These are phyloP conservation scores for Julus scandinavius DNA, from an alignment of 2,888 invertebrate genomes.

Conservation along the genomic window DNA sequence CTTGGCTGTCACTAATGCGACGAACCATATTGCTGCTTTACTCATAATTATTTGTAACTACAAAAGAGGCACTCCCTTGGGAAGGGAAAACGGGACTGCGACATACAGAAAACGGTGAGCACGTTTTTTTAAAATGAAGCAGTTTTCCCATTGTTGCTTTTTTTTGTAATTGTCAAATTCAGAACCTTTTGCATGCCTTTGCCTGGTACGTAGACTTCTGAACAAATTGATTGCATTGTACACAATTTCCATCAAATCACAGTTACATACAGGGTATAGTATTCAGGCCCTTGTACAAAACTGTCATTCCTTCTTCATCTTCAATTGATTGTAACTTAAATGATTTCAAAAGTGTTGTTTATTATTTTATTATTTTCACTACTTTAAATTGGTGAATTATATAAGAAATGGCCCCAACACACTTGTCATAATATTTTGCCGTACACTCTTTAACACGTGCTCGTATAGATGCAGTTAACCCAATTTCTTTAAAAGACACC, in stretches of 20 bases:
- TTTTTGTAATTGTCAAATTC: conserved; percentile 24
- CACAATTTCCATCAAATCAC: conserved; percentile 42
- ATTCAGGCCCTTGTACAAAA: conserved; percentile 29
- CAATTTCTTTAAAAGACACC: neutral
- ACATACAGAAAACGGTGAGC: conserved; percentile 23
- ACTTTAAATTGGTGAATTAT: conserved; percentile 40
- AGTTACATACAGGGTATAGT: conserved; percentile 31
- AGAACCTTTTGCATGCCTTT: conserved; percentile 36
- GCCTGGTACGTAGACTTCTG: conserved; percentile 7
- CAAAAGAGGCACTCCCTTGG: conserved; percentile 13
- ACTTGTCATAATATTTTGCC: conserved; percentile 37
- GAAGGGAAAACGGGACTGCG: neutral
- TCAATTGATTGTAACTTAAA: conserved; percentile 19
- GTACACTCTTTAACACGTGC: conserved; percentile 5
- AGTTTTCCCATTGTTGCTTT: conserved; percentile 16
- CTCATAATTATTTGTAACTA: neutral
- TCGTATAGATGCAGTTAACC: conserved; percentile 8
- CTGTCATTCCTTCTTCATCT: conserved; percentile 43
- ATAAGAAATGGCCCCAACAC: conserved; percentile 37
- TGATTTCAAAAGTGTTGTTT: conserved; percentile 39
- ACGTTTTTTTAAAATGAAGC: conserved; percentile 30
- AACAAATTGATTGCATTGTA: conserved; percentile 45
- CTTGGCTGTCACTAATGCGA: conserved; percentile 36
- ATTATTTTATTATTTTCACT: conserved; percentile 42
- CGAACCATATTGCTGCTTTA: neutral